Base-by-base conservation (phyloP, 2,113 vertebrate species). In the Amia ocellicauda region DNA sequence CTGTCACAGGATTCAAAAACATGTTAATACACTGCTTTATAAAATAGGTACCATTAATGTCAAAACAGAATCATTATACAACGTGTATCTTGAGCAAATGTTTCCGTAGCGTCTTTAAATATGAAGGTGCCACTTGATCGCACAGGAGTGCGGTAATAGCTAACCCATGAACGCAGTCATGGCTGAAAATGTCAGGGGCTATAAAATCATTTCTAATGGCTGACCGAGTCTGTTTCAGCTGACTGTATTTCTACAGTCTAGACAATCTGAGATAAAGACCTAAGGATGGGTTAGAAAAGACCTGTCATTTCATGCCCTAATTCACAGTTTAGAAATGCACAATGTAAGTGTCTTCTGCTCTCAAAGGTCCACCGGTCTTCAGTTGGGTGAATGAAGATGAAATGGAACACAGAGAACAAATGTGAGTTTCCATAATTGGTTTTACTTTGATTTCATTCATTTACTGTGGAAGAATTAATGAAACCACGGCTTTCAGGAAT, bases 141-240 rank as follows among this genome's bases (percentile, higher is more conserved):
- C 27, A 27, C 27, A 28, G 22, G 22, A 56, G 26, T 11, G n/a
- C 2, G 1, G 29, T 23, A 26, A 58, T 58, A 3, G 31, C 8
- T 40, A 11, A 31, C 2, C n/a, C 8, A 17, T 26, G 55, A 28
- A 36, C 2, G 31, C 19, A 31, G 2, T 36, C n/a, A 14, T 41
- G 56, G n/a, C 16, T 58, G 29, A 41, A 58, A 40, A 58, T 19
- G 31, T 28, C 29, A 58, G 10, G n/a, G 13, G n/a, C 19, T n/a
- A 40, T 17, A 28, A 58, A 58, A 58, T 58, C 16, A 41, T 22
- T 41, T 58, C 31, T 40, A 19, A 58, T 58, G 29, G 16, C 11
- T 56, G 53, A 56, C 5, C 27, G 52, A 9, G 24, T 55, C 52
- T 56, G 29, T 28, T 29, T 56, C 53, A n/a, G 24, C 27, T 56